Evolutionary conservation across 2,888 invertebrate species (phyloP), one percentile per base, ranked within the genome.

Genomic region (Ptychoptera contaminata): DNA sequence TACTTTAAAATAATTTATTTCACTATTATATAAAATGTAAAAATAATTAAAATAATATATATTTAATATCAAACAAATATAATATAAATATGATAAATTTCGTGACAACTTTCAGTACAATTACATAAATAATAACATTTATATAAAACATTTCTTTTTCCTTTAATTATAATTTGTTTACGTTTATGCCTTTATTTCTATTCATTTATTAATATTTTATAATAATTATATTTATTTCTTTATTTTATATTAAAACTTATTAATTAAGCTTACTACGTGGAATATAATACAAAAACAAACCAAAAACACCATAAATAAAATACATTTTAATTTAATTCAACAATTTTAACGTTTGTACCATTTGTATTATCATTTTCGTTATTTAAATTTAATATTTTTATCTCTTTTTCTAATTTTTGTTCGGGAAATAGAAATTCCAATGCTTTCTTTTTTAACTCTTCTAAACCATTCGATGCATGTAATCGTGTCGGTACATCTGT

Each of bases 391-490:
- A 61, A 51, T 42, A 66, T 58, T 48, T 59, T 53, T 7, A 66
- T 64, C 48, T 62, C 55, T 30, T 58, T 61, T 37, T 59, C 51
- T 15, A 57, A 23, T 11, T 55, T 52, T n/a, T 53, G 42, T 7
- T 58, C 53, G 1, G 50, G 51, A 9, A 50, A 54, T 2, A 66
- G 49, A 5, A 61, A 51, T 9, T 57, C 47, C 31, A 55, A 55
- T 29, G 63, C 62, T 50, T 65, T 66, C 8, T 56, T 56, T 16
- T 56, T 55, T 11, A 66, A 46, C 4, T 48, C 50, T 32, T 55
- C 56, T 3, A 66, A 37, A 1, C 63, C 66, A 47, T 60, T 60
- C 1, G 56, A 53, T 0, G 66, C 66, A 54, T 66, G 66, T 12
- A 57, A 47, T 3, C 59, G 56, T 49, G 61, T 60, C 48, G 58